phyloP scores from a whole-genome alignment of 2,888 invertebrate genomes.

The Mythimna impura region DNA sequence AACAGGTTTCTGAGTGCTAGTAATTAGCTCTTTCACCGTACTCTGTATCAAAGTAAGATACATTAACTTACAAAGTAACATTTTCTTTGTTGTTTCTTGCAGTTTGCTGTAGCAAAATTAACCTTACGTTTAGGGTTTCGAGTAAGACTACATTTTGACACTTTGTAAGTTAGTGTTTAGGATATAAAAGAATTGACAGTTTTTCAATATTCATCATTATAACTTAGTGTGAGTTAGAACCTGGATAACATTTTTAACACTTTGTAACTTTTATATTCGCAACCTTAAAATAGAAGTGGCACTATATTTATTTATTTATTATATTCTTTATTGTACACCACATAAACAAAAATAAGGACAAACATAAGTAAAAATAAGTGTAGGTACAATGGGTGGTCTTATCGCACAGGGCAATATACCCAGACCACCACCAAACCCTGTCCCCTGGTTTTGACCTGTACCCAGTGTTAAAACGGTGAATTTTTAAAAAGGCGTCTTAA shows the following conservation, averaged over 20 bases:
- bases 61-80: slow-evolving; percentile 24
- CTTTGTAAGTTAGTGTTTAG: slow-evolving; percentile 8
- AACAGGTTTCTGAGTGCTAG: slow-evolving; percentile 38
- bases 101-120: slow-evolving; percentile 15
- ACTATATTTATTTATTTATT: too few species aligned
- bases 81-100: slow-evolving; percentile 14
- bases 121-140: neutral
- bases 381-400: too few species aligned
- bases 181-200: slow-evolving; percentile 7
- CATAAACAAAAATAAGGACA: too few species aligned
- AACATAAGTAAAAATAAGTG: too few species aligned
- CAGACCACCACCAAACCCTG: too few species aligned
- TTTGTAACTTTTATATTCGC: neutral
- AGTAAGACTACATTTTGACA: neutral
- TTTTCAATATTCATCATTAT: neutral
- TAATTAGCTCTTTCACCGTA: slow-evolving; percentile 42
- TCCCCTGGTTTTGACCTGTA: too few species aligned
- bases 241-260: neutral
- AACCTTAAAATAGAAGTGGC: too few species aligned
- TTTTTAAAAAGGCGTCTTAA: too few species aligned
- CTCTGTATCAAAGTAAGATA: slow-evolving; percentile 41
- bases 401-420: too few species aligned
- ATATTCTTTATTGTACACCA: too few species aligned
- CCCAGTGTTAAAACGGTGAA: too few species aligned
- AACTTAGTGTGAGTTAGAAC: neutral